Base-by-base conservation (phyloP, 2,113 vertebrate genomes). In the Verasper variegatus region DNA sequence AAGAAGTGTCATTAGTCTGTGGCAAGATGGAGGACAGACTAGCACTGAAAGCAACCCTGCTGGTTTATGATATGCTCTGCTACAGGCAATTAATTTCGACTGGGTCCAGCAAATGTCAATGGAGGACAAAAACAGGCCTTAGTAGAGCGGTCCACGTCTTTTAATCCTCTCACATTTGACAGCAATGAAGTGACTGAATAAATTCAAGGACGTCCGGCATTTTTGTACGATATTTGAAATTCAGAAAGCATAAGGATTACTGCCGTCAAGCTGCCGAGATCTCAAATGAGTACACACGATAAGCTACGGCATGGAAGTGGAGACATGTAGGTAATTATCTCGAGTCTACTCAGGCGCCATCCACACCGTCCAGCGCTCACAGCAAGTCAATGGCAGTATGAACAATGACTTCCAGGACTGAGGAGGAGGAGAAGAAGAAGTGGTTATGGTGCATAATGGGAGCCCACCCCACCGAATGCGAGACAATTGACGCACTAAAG, bases 401-500 rank as follows among this genome's bases (percentile, higher is more conserved):
- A 91, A 92, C 90, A 92, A 93, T 90, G 88, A 69, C 79, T 79
- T 75, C 62, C 58, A 74, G 76, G 68, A 68, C 65, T 78, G 27
- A 64, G 52, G 74, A 76, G 68, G 70, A 26, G 52, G 73, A 76
- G 68, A 68, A 37, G 68, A 59, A 80, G 67, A 80, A 76, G 71
- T 76, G 60, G 68, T 71, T 68, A 67, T 82, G 75, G 71, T 81
- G 83, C 40, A 85, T 74, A 87, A 85, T 69, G 80, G 67, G 63
- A 68, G 2, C 23, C 52, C 52, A 54, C 69, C 89, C 77, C 21
- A 49, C 74, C 67, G 59, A 58, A 35, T 70, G 59, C 55, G 62
- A 75, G 80, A 90, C 72, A 84, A 91, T 78, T 64, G 80, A 74
- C 74, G 75, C 75, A 88, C 55, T 81, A 21, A 68, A 83, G 76